These are phyloP conservation scores for Sebastes kiyomatsui DNA, from an alignment of 2,797 vertebrate genomes.

Conservation along the genomic window DNA sequence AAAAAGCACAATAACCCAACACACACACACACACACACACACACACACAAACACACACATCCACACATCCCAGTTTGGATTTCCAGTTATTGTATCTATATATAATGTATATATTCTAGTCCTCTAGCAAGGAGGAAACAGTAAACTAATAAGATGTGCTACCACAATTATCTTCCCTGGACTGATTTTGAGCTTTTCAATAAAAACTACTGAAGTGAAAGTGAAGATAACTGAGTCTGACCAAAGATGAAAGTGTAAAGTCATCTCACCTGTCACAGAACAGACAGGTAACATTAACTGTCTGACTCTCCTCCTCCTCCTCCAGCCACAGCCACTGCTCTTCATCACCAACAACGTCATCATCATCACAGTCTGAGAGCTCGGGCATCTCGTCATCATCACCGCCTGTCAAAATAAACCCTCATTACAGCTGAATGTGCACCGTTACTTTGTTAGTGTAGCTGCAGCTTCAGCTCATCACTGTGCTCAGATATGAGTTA, in stretches of 20 bases:
- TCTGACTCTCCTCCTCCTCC: conserved; percentile 56
- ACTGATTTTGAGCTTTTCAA: background rate
- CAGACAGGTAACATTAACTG: conserved; percentile 83
- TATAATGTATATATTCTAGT: background rate
- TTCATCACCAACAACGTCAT: conserved; percentile 75
- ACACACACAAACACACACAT: too few species aligned
- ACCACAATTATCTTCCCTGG: background rate
- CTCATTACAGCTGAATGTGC: background rate
- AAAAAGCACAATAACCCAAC: too few species aligned
- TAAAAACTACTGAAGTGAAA: background rate
- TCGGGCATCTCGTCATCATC: conserved; percentile 71
- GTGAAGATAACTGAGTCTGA: background rate
- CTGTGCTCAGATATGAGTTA: accelerated
- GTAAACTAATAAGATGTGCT: background rate
- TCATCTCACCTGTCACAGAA: conserved; percentile 89
- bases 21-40: too few species aligned
- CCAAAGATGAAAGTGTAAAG: background rate
- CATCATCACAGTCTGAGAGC: conserved; percentile 84
- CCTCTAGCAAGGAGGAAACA: background rate
- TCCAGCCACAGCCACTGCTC: conserved; percentile 84
- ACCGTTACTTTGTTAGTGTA: accelerated
- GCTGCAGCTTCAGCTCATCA: background rate
- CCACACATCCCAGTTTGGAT: background rate
- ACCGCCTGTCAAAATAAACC: background rate
- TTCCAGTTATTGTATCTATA: background rate